Evolutionary conservation across 2,888 invertebrate genomes (phyloP), one percentile per base, ranked within the genome.

Genomic region (Lasioglossum lativentre): DNA sequence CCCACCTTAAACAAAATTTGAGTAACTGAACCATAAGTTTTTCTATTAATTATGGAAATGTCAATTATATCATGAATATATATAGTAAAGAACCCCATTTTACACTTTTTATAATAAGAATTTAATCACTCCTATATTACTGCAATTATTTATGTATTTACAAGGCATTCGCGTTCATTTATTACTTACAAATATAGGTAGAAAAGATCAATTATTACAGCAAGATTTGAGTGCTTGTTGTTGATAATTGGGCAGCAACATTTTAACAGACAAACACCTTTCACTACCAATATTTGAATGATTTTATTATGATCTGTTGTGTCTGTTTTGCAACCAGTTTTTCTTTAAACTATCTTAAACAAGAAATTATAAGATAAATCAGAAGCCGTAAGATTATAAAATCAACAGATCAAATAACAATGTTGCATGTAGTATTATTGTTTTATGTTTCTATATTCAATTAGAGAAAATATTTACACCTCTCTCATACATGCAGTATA

Each of bases 121-220:
- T 90, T 88, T 76, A 77, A 89, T 88, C 83, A 74, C 74, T 83
- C 86, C 85, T 88, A 87, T 81, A 83, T 89, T 83, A 91, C 83
- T 86, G 88, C 82, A 87, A 88, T 90, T 91, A 90, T 87, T 89
- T 92, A 90, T 80, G 87, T 92, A 93, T 92, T 88, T 93, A 93
- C 93, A 93, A 90, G 89, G 88, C 91, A 89, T 89, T 91, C 75
- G 83, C 89, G 73, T 89, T 86, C 56, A 73, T 86, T 84, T 84
- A 87, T 86, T 90, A 90, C 89, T 92, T 91, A 92, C 86, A 90
- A 91, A 90, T 88, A 80, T 87, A 87, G 77, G 90, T 89, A 92
- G 86, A 92, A 90, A 90, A 92, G 88, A 88, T 89, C 86, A 86
- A 87, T 85, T 87, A 83, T 90, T 90, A 90, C 88, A 90, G 85